Evolutionary conservation across 2,888 invertebrate species (phyloP).

Genomic region (Gerosis bhagava): DNA sequence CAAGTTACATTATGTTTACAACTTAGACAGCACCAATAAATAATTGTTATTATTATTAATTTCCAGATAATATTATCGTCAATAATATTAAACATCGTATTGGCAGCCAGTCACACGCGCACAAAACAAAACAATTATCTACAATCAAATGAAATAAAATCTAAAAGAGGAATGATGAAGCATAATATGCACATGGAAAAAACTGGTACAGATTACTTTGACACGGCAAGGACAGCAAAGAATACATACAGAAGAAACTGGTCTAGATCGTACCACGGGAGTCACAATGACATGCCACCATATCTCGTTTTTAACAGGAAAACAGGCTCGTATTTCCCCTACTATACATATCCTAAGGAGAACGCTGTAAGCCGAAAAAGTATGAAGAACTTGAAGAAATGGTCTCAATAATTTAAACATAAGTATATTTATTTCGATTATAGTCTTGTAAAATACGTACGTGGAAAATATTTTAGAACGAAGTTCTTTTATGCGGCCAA

Average conservation of each 20-base stretch:
- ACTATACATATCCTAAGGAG: slow-evolving; percentile 55
- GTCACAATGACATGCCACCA: slow-evolving; percentile 51
- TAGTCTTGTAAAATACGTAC: too few relatives aligned
- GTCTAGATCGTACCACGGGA: slow-evolving; percentile 37
- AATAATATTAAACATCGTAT: slow-evolving; percentile 32
- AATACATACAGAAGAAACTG: slow-evolving; percentile 45
- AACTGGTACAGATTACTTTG: slow-evolving; percentile 17
- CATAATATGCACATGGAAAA: slow-evolving; percentile 13
- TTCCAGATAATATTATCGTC: slow-evolving; percentile 42
- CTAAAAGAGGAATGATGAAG: slow-evolving; percentile 2
- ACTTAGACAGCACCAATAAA: too few relatives aligned
- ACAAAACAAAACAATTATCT: slow-evolving; percentile 10
- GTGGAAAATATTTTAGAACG: too few relatives aligned
- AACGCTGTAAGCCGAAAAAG: slow-evolving; percentile 40
- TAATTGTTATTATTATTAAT: neutral
- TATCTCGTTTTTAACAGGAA: slow-evolving; percentile 67
- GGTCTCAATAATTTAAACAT: slow-evolving; percentile 11
- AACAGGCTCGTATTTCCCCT: slow-evolving; percentile 63
- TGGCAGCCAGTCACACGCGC: slow-evolving; percentile 21
- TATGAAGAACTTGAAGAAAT: slow-evolving; percentile 19
- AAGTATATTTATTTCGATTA: too few relatives aligned
- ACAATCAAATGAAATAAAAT: slow-evolving; percentile 1
- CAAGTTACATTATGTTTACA: too few relatives aligned
- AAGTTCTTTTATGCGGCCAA: too few relatives aligned
- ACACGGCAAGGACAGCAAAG: slow-evolving; percentile 23